phyloP scores from a whole-genome alignment of 2,797 vertebrate genomes.

The Protonibea diacanthus region DNA sequence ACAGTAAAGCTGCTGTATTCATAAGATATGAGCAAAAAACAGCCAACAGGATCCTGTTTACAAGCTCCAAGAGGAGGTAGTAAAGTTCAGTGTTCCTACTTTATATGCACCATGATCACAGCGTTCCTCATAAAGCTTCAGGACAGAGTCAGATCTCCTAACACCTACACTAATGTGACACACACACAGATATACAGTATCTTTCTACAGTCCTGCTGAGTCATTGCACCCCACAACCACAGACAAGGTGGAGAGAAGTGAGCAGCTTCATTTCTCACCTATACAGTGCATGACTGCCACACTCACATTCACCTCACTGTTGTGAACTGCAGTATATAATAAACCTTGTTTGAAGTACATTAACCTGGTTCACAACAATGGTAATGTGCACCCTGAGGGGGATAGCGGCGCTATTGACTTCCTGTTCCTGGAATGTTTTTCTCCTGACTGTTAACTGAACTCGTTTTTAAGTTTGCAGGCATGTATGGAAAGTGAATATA shows the following conservation, averaged over 20 bases:
- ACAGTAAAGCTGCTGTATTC: conserved; percentile 5
- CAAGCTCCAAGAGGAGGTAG: not conserved
- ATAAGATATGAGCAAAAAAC: conserved; percentile 20
- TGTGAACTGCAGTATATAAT: conserved; percentile 81
- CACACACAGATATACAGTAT: conserved; percentile 2
- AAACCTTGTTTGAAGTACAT: conserved; percentile 87
- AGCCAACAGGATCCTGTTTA: conserved; percentile 8
- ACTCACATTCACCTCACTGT: conserved; percentile 71
- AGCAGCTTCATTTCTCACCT: conserved; percentile 54
- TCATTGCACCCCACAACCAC: conserved; percentile 18
- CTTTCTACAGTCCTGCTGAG: conserved; percentile 15
- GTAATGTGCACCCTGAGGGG: conserved; percentile 83
- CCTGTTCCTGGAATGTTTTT: conserved; percentile 81
- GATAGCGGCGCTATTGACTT: conserved; percentile 83
- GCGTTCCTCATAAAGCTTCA: not conserved
- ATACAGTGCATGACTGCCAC: conserved; percentile 51
- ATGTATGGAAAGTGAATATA: conserved; percentile 75
- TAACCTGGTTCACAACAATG: conserved; percentile 87
- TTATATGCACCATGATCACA: not conserved
- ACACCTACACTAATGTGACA: not conserved
- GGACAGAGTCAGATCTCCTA: not conserved
- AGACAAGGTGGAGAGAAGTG: conserved; percentile 36
- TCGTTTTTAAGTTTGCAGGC: conserved; percentile 75
- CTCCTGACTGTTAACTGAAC: conserved; percentile 80
- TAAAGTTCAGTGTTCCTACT: not conserved